Evolutionary conservation across 2,888 invertebrate genomes (phyloP).

Genomic region (Ophraella communa): DNA sequence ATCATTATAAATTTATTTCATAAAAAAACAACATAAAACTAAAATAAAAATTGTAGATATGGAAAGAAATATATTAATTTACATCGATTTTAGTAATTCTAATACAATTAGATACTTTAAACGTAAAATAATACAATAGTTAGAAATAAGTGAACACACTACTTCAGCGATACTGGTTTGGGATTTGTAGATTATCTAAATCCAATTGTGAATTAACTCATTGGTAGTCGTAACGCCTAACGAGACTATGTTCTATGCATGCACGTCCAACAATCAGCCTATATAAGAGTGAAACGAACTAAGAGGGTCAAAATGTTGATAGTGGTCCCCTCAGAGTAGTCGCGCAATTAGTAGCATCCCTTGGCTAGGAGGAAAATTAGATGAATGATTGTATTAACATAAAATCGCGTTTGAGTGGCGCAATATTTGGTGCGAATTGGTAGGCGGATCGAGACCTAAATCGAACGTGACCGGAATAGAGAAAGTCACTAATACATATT

Average conservation of each 20-base stretch:
- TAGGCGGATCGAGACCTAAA: constrained; percentile 27
- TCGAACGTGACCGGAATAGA: constrained; percentile 25
- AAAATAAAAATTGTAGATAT: too few relatives aligned
- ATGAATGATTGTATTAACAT: constrained; percentile 49
- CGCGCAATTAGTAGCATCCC: constrained; percentile 43
- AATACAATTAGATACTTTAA: too few relatives aligned
- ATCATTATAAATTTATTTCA: too few relatives aligned
- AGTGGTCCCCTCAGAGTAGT: constrained; percentile 27
- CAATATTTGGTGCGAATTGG: constrained; percentile 43
- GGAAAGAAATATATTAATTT: too few relatives aligned
- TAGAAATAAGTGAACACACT: too few relatives aligned
- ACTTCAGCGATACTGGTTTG: too few relatives aligned
- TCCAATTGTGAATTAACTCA: neutral
- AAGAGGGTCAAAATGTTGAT: neutral
- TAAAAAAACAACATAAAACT: too few relatives aligned
- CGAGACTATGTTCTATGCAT: neutral
- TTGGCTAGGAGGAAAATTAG: constrained; percentile 32
- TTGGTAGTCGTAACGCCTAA: neutral
- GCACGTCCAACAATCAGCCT: neutral
- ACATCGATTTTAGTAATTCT: too few relatives aligned
- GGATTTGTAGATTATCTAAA: neutral
- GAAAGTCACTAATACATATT: neutral
- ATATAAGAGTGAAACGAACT: neutral
- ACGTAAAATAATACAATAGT: too few relatives aligned
- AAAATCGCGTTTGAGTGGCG: constrained; percentile 42